These are phyloP conservation scores for Torymus texanus DNA, from an alignment of 2,888 invertebrate species.

Conservation along the genomic window DNA sequence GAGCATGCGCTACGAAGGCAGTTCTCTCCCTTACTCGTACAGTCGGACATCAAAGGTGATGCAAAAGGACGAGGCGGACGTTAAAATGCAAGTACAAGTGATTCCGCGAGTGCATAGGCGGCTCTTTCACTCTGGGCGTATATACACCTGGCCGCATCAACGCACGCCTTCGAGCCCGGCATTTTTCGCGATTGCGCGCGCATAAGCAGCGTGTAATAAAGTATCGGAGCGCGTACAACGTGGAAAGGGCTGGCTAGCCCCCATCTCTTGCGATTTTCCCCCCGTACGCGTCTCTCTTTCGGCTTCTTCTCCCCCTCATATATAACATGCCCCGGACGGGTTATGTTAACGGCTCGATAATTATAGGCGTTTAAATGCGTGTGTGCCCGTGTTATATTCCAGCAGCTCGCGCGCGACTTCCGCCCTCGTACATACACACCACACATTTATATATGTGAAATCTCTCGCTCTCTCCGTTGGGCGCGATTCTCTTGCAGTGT, in stretches of 20 bases:
- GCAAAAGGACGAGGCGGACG: too few relatives aligned
- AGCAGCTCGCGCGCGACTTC: constrained; percentile 44
- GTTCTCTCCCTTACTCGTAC: too few relatives aligned
- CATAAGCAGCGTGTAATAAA: constrained; percentile 20
- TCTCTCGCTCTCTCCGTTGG: neutral
- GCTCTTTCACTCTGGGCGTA: too few relatives aligned
- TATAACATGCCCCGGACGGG: constrained; percentile 35
- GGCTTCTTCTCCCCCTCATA: constrained; percentile 9
- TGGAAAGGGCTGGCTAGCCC: constrained; percentile 1
- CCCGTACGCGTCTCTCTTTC: constrained; percentile 4
- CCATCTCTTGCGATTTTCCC: neutral
- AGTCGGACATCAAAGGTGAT: too few relatives aligned
- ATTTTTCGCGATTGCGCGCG: constrained; percentile 10
- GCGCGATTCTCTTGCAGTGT: neutral
- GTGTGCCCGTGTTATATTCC: constrained; percentile 9
- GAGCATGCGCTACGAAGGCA: too few relatives aligned
- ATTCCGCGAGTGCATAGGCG: too few relatives aligned
- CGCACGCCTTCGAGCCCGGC: too few relatives aligned
- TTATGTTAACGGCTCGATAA: constrained; percentile 61
- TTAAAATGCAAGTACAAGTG: too few relatives aligned
- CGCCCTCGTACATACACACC: constrained; percentile 22
- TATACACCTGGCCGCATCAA: too few relatives aligned
- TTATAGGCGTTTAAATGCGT: constrained; percentile 56
- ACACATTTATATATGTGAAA: neutral
- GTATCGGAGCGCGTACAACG: constrained; percentile 2